A percentile compares a stretch with the other conserved stretches of the same genome.
phyloP scores from a whole-genome alignment of 2,797 vertebrate genomes.

The Anguilla anguilla region DNA sequence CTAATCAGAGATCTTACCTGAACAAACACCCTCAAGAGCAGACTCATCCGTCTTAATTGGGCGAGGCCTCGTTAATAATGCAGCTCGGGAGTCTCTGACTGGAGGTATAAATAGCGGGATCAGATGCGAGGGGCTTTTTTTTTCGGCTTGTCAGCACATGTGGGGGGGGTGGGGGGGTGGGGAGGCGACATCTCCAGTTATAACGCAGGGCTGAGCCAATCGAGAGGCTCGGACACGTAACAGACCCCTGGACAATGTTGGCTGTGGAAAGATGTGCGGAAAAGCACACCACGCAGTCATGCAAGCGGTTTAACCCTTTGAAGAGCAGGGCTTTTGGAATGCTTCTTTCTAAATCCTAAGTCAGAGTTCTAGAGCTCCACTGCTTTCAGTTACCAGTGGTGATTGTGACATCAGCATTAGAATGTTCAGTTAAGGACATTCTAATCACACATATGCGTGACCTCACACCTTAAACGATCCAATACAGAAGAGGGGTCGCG shows the following conservation, averaged over 20 bases:
- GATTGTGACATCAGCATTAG: too few relatives aligned
- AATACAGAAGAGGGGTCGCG: background rate
- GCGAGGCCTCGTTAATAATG: slow-evolving; percentile 76
- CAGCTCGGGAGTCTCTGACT: slow-evolving; percentile 60
- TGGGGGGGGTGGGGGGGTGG: slow-evolving; percentile 22
- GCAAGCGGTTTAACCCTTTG: too few relatives aligned
- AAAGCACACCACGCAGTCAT: background rate
- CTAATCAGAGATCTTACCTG: slow-evolving; percentile 74
- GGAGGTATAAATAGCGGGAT: slow-evolving; percentile 63
- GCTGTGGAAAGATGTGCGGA: background rate
- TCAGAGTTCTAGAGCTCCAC: too few relatives aligned
- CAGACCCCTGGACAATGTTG: background rate
- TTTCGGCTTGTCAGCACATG: slow-evolving; percentile 41
- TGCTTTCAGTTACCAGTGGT: too few relatives aligned
- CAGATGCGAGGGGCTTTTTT: slow-evolving; percentile 46
- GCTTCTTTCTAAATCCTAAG: too few relatives aligned
- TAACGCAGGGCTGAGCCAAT: background rate
- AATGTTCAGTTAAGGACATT: too few relatives aligned
- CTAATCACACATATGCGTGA: too few relatives aligned
- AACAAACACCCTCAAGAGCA: slow-evolving; percentile 74
- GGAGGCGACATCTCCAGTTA: slow-evolving; percentile 10
- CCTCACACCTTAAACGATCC: background rate
- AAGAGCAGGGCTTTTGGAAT: too few relatives aligned
- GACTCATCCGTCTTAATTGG: slow-evolving; percentile 75
- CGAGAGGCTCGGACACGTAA: background rate